Evolutionary conservation across 2,888 invertebrate genomes (phyloP), one percentile per base, ranked within the genome.

Genomic region (Eilema griseolum): DNA sequence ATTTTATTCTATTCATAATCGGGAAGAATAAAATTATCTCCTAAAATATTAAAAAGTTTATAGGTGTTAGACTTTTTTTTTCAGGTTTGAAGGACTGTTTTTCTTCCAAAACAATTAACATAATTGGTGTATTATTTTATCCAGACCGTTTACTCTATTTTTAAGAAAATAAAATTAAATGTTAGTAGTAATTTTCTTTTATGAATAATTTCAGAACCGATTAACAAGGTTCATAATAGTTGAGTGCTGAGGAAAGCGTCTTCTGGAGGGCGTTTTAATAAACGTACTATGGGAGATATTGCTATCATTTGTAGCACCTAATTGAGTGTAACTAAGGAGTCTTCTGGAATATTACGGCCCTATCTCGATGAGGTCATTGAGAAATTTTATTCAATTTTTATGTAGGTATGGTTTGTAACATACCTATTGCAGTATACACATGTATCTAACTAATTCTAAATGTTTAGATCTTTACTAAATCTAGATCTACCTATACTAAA

Each of bases 41-140:
- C 28, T 57, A 57, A 26, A 68, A 69, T 31, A 59, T 64, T 63
- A 69, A 20, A 59, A 63, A 59, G 57, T 57, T 67, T 57, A 68
- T 68, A 57, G 57, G 41, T 59, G 57, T 57, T 8, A 37, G 63
- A 41, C 56, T 63, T 56, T 28, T 37, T 12, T 63, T 57, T 52
- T 56, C 57, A 62, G 37, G 26, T 63, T 57, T 7, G 41, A 24
- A n/a, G 63, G 57, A 28, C 57, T 63, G 63, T 63, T 68, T 68
- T 68, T 28, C 68, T 63, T 68, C 23, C n/a, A 23, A 26, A 63
- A 68, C 26, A 41, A 63, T 63, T 68, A 68, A 63, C 63, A 68
- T 68, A 68, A 68, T 68, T 68, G 57, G 41, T 59, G 37, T 59
- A 63, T 63, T 57, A 63, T 28, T 57, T 68, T 41, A 57, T 14